phyloP scores from a whole-genome alignment of 2,797 vertebrate species.

The Pipistrellus kuhlii region DNA sequence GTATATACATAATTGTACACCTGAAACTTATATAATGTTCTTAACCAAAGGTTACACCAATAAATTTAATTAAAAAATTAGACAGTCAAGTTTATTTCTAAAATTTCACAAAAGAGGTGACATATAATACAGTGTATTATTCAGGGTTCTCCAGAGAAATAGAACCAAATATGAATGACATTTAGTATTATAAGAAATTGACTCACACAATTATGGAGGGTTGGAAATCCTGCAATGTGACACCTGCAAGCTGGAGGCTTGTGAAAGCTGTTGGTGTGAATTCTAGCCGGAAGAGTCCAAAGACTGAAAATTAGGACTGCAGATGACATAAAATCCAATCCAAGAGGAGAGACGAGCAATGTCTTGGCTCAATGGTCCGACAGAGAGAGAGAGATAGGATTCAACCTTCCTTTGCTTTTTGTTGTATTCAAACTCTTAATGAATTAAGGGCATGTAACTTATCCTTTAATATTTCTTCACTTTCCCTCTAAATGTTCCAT shows the following conservation, averaged over 20 bases:
- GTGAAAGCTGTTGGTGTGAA: neutral
- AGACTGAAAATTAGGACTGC: neutral
- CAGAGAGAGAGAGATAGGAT: neutral
- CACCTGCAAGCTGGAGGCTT: neutral
- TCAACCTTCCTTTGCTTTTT: neutral
- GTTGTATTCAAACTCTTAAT: neutral
- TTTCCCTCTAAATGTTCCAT: neutral
- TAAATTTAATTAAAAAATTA: neutral
- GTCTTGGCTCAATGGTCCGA: neutral
- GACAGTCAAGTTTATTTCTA: neutral
- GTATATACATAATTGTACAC: too few relatives aligned
- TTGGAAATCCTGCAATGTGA: neutral
- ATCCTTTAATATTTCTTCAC: neutral
- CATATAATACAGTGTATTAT: neutral
- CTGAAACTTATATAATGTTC: too few relatives aligned
- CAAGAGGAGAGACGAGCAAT: neutral
- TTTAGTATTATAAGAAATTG: neutral
- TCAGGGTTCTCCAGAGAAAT: neutral
- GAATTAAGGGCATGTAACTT: neutral
- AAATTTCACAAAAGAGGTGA: neutral
- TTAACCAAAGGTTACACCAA: neutral
- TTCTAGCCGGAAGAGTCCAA: neutral
- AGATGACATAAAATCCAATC: neutral
- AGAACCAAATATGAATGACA: neutral
- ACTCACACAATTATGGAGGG: neutral